phyloP scores from a whole-genome alignment of 1,140 invertebrate genomes.

The Stratiolaelaps scimitus region DNA sequence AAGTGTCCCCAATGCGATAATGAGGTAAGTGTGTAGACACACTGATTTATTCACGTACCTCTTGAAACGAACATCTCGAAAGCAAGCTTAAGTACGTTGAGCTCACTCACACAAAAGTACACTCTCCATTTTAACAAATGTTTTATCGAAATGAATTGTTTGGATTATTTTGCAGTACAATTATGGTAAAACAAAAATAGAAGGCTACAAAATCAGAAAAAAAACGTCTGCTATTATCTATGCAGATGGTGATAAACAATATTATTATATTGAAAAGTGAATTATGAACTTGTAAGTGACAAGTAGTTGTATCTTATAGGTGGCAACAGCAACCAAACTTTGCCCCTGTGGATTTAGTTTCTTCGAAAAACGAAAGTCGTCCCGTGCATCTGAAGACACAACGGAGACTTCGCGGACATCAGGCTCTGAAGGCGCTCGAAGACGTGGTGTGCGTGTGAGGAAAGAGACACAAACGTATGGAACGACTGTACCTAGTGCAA shows the following conservation, averaged over 20 bases:
- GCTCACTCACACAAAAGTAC: too few species aligned
- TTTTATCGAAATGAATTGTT: too few species aligned
- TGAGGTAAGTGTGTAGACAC: not conserved
- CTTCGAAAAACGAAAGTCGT: conserved; percentile 12
- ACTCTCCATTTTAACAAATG: too few species aligned
- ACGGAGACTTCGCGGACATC: not conserved
- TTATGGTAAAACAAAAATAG: too few species aligned
- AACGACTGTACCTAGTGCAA: conserved; percentile 20
- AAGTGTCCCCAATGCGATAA: conserved; percentile 21
- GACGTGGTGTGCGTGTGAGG: conserved; percentile 13
- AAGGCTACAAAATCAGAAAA: too few species aligned
- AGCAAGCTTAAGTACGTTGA: too few species aligned
- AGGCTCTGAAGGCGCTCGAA: not conserved
- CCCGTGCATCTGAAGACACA: not conserved
- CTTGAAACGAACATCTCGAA: too few species aligned
- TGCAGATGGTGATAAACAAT: too few species aligned
- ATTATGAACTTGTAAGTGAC: too few species aligned
- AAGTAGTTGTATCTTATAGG: not conserved
- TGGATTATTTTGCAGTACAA: too few species aligned
- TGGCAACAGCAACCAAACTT: conserved; percentile 21
- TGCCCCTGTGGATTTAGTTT: conserved; percentile 18
- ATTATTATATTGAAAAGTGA: too few species aligned
- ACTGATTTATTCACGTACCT: not conserved
- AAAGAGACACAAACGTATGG: conserved; percentile 25
- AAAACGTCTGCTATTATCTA: too few species aligned